A percentile compares a stretch with the other conserved stretches of the same genome.
Conservation (phyloP, 2,888 invertebrate genomes). For the Phortica okadai region DNA sequence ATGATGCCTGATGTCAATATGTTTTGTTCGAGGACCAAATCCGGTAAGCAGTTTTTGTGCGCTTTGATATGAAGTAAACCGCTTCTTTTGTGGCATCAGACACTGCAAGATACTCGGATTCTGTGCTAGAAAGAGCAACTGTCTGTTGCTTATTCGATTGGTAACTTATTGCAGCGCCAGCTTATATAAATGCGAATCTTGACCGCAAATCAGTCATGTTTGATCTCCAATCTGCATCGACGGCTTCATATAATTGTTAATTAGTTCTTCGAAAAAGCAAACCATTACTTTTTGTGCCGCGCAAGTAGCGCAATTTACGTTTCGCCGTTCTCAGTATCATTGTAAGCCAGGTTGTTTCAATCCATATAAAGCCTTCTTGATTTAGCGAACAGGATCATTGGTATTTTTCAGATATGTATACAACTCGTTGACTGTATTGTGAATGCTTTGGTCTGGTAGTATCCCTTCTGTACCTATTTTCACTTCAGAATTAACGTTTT, state of each 20-base stretch:
- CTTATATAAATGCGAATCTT: neutral
- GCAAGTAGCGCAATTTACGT: constrained; percentile 43
- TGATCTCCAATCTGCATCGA: neutral
- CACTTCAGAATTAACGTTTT: neutral
- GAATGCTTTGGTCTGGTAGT: neutral
- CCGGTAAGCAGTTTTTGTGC: neutral
- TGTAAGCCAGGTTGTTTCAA: constrained; percentile 38
- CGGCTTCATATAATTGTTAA: neutral
- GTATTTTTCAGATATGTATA: constrained; percentile 24
- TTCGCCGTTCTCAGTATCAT: constrained; percentile 43
- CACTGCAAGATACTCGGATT: neutral
- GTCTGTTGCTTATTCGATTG: neutral
- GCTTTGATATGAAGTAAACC: neutral
- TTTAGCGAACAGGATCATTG: constrained; percentile 39
- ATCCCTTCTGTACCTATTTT: neutral
- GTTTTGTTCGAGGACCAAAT: neutral
- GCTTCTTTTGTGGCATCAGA: neutral
- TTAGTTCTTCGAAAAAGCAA: constrained; percentile 23
- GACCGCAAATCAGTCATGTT: neutral
- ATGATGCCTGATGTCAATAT: neutral
- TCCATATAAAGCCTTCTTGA: neutral
- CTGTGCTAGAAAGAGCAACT: constrained; percentile 2
- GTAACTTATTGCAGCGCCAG: constrained; percentile 5
- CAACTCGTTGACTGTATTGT: constrained; percentile 28
- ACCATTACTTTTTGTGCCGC: constrained; percentile 38